Evolutionary conservation across 2,113 vertebrate genomes (phyloP), one percentile per base, ranked within the genome.

Genomic region (Petrocephalus zakoni): DNA sequence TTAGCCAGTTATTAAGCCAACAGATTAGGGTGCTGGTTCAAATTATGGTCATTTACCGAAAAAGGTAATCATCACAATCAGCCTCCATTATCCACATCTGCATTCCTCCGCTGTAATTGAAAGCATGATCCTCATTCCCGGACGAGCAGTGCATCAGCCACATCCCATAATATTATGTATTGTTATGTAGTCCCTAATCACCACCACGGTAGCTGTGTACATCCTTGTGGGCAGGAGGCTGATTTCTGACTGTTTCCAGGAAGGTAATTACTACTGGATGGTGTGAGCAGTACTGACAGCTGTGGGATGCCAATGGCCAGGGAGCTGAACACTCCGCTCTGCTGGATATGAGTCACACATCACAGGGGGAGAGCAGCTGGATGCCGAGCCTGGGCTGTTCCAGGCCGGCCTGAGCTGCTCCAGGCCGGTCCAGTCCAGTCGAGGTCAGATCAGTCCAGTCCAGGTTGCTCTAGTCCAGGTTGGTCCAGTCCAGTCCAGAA

Each of bases 11-110:
- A 87, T 49, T 88, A n/a, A 61, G 34, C 8, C 83, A 61, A 17
- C 53, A 81, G 22, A 88, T 88, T 82, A 88, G 56, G 17, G 42
- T 87, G 47, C 88, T 53, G 87, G 87, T 85, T 85, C 56, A 87
- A 89, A 91, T 91, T 87, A 88, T 17, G 55, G 85, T 87, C 88
- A 91, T 92, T 92, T 91, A 88, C 89, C 22, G 88, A 68, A 91
- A 91, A 91, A 91, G 88, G 91, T 47, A 55, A 53, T 53, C 83
- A 52, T 52, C 72, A 87, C 81, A 91, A 91, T 91, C 89, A 90
- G 68, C 15, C 17, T 42, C 85, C 21, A 90, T 91, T 90, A 91
- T 47, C 83, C 53, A 49, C 34, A n/a, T 89, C 89, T 90, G 49
- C 34, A 72, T 89, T 88, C 86, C 61, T n/a, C 25, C 47, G 6